phyloP scores from a whole-genome alignment of 1,140 invertebrate species.

The Cylas formicarius region DNA sequence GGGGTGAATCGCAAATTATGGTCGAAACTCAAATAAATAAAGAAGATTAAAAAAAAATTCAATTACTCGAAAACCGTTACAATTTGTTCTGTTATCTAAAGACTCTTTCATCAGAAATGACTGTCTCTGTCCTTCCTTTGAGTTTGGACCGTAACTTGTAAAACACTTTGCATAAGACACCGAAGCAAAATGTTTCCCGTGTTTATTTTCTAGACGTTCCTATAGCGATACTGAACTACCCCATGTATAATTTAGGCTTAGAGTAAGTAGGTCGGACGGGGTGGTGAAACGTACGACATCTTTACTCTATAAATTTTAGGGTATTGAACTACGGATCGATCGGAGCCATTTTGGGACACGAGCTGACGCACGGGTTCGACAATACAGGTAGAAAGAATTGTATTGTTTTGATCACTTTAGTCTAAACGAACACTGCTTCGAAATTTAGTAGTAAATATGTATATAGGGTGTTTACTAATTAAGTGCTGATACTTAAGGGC shows the following conservation, averaged over 20 bases:
- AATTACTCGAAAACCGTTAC: constrained; percentile 2
- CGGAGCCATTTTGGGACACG: constrained; percentile 74
- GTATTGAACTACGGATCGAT: constrained; percentile 77
- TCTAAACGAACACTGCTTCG: too few species aligned
- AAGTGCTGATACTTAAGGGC: too few species aligned
- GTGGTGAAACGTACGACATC: not conserved
- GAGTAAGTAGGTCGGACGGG: constrained; percentile 47
- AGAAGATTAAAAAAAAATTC: too few species aligned
- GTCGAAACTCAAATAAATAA: not conserved
- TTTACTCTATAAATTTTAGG: constrained; percentile 42
- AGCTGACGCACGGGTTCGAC: constrained; percentile 81
- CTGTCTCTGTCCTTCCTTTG: too few species aligned
- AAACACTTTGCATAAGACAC: too few species aligned
- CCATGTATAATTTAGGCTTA: constrained; percentile 60
- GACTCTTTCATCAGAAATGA: too few species aligned
- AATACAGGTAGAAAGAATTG: constrained; percentile 51
- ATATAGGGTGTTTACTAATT: too few species aligned
- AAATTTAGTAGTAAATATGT: too few species aligned
- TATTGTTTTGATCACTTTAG: too few species aligned
- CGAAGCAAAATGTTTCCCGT: constrained; percentile 3
- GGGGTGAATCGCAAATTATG: not conserved
- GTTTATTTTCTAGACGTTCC: constrained; percentile 57
- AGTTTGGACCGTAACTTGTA: too few species aligned
- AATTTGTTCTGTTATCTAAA: constrained; percentile 3
- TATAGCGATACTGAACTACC: constrained; percentile 65